A percentile compares a stretch with the other conserved stretches of the same genome.
Evolutionary conservation across 2,113 vertebrate species (phyloP).

Genomic region (Marmota flaviventris): DNA sequence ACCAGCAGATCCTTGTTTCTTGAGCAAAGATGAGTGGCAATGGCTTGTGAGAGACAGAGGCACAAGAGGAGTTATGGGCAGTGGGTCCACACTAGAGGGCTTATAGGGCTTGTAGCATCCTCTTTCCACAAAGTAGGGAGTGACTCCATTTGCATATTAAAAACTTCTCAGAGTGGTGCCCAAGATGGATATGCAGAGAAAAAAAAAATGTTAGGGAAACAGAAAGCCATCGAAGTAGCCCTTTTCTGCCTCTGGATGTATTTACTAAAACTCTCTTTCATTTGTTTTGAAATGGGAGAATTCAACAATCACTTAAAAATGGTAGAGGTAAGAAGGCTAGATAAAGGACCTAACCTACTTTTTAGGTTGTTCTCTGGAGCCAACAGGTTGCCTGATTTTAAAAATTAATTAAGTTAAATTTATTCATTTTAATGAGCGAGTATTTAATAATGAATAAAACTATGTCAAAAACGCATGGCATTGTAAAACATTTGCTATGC

Average conservation of each 20-base stretch:
- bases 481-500: not conserved
- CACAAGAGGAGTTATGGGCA: not conserved
- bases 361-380: not conserved
- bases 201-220: not conserved
- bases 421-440: not conserved
- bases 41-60: rapidly evolving
- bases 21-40: not conserved
- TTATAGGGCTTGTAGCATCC: not conserved
- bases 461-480: not conserved
- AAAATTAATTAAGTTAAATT: not conserved
- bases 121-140: too few relatives aligned
- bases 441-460: not conserved
- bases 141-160: rapidly evolving
- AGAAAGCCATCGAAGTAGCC: not conserved
- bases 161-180: not conserved
- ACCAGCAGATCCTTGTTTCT: not conserved
- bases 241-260: not conserved
- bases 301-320: not conserved
- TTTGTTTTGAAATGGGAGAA: not conserved
- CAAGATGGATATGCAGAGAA: not conserved
- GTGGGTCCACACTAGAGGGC: rapidly evolving
- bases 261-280: not conserved
- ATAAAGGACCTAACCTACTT: not conserved
- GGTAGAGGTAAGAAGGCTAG: not conserved
- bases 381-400: not conserved